Evolutionary conservation across 92 coral and sea anemone genomes (phyloP).

Genomic region (Porites evermanni): DNA sequence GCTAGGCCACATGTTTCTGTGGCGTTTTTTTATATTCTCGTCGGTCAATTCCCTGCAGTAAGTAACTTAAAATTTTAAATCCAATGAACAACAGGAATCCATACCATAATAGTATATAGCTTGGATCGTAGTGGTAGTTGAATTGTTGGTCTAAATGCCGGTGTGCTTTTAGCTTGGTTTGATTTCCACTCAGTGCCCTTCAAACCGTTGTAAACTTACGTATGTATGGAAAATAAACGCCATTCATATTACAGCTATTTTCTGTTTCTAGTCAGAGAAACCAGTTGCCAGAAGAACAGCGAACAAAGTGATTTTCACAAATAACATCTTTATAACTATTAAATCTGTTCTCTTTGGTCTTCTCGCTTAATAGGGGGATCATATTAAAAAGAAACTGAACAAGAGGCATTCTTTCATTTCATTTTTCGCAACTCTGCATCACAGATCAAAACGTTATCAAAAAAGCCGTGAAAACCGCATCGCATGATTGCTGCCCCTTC

Average conservation of each 20-base stretch:
- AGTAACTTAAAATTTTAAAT: conserved; percentile 38
- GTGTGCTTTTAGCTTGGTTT: conserved; percentile 26
- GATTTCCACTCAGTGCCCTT: conserved; percentile 17
- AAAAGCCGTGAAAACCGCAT: too few relatives aligned
- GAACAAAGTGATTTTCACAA: too few relatives aligned
- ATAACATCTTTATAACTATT: too few relatives aligned
- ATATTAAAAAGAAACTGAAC: too few relatives aligned
- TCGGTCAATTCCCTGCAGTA: conserved; percentile 32
- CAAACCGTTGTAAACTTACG: conserved; percentile 25
- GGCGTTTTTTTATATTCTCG: conserved; percentile 49
- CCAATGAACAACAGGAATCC: conserved; percentile 12
- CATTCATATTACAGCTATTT: conserved; percentile 17
- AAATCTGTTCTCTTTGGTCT: too few relatives aligned
- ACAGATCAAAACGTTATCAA: too few relatives aligned
- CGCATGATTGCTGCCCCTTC: too few relatives aligned
- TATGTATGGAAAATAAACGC: conserved; percentile 45
- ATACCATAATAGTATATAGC: conserved; percentile 18
- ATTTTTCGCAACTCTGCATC: too few relatives aligned
- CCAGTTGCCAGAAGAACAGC: neutral
- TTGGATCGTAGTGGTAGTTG: conserved; percentile 9
- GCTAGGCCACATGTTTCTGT: conserved; percentile 45
- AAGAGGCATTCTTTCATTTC: too few relatives aligned
- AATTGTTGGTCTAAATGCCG: conserved; percentile 6
- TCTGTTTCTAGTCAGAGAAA: neutral
- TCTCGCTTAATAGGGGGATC: too few relatives aligned